Conservation (phyloP, 2,888 invertebrate species). For the Drosophila subquinaria region DNA sequence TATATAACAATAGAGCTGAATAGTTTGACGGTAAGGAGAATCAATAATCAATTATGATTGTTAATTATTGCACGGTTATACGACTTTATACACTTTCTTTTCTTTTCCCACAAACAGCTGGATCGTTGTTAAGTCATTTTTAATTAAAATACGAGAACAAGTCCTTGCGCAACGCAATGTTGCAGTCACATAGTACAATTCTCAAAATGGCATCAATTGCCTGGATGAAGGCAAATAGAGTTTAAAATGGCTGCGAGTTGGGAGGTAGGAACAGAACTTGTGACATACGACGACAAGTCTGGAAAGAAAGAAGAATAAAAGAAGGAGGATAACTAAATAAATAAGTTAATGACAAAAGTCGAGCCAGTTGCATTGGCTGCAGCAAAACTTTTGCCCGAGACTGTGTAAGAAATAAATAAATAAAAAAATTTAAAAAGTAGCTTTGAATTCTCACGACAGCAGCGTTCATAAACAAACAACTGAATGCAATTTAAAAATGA, state of each 20-base stretch:
- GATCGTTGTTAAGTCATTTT: conserved; percentile 22
- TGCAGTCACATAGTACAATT: conserved; percentile 12
- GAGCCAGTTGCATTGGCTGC: conserved; percentile 24
- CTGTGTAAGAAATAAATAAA: conserved; percentile 72
- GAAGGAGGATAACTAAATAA: conserved; percentile 65
- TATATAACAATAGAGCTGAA: no score
- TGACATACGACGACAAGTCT: conserved; percentile 53
- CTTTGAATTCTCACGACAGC: conserved; percentile 75
- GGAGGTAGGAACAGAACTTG: conserved; percentile 45
- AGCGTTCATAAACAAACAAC: conserved; percentile 68
- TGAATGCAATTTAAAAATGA: conserved; percentile 72
- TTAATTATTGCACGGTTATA: conserved; percentile 4
- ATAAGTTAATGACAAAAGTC: conserved; percentile 62
- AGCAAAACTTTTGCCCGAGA: conserved; percentile 54
- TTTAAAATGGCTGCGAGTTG: not conserved
- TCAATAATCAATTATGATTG: not conserved
- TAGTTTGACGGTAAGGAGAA: no score
- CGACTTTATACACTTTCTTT: not conserved
- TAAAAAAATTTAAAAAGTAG: conserved; percentile 72
- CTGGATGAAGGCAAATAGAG: conserved; percentile 9
- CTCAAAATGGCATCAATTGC: conserved; percentile 49
- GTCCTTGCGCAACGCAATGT: conserved; percentile 19
- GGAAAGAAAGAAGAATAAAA: conserved; percentile 35
- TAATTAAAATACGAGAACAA: conserved; percentile 59
- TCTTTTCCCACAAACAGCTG: conserved; percentile 12